Base-by-base conservation (phyloP, 2,888 invertebrate species). In the Xestia rhomboidea region DNA sequence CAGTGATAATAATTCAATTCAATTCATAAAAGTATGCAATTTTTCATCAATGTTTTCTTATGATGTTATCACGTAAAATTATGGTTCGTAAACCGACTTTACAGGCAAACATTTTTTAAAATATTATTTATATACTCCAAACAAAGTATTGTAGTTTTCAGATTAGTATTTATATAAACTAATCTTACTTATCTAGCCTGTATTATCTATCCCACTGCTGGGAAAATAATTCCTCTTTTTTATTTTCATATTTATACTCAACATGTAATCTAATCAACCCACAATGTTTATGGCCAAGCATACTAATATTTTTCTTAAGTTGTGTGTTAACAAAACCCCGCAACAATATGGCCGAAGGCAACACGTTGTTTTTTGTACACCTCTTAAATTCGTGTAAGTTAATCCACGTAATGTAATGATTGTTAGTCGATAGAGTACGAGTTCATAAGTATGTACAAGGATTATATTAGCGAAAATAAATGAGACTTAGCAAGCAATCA, bases 391-490 rank as follows among this genome's bases (percentile, higher is more conserved):
- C 27, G 27, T 30, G 27, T 60, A 30, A 60, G 18, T 27, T 18
- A 78, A 18, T 30, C n/a, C 18, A 41, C 11, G 1, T 21, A 49
- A 57, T 68, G 34, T 34, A 68, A 41, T 51, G 2, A 68, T 60
- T 27, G 8, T 21, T 21, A 46, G 30, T 24, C 21, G 24, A n/a
- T 30, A 30, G 21, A 67, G 27, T 46, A 7, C n/a, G 34, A 18
- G n/a, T n/a, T n/a, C n/a, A 38, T 21, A 72, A 21, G 38, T 15
- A 46, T 34, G 13, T 34, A 46, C 6, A n/a, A 44, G n/a, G 2
- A 63, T 46, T 60, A 71, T 68, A 78, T 68, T 51, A 57, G 38
- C 13, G 24, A 41, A 41, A 27, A 34, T 27, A 51, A 80, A 70
- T 70, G 79, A n/a, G 49, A 72, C 34, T 51, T 67, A 57, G 15